These are phyloP conservation scores for Abrostola tripartita DNA, from an alignment of 2,888 invertebrate species.

Conservation along the genomic window DNA sequence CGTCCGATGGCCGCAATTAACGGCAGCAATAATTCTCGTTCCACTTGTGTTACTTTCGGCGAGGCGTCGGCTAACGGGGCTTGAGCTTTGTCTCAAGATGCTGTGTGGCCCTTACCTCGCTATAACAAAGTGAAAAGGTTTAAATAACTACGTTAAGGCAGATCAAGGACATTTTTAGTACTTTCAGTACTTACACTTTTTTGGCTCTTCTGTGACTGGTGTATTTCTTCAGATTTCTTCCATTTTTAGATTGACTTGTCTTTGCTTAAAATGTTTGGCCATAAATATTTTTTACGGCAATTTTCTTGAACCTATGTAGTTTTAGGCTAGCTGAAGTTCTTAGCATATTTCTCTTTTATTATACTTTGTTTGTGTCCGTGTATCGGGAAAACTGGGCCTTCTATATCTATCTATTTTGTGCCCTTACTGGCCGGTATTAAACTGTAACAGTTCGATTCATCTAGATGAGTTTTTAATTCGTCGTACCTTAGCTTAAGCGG, in stretches of 20 bases:
- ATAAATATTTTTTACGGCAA: no score
- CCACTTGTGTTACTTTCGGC: conserved; percentile 82
- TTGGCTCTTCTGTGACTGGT: no score
- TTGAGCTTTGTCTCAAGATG: conserved; percentile 76
- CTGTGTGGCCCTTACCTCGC: conserved; percentile 47
- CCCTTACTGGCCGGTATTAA: conserved; percentile 29
- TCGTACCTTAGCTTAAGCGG: conserved; percentile 29
- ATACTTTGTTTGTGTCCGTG: neutral
- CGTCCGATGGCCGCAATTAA: conserved; percentile 76
- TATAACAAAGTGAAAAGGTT: conserved; percentile 21
- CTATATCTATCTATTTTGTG: conserved; percentile 51
- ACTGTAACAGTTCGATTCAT: conserved; percentile 56
- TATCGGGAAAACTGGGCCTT: conserved; percentile 59
- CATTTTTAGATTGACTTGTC: no score
- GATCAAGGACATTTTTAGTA: no score
- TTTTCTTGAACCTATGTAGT: no score
- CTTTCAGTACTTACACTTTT: no score
- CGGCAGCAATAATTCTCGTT: conserved; percentile 75
- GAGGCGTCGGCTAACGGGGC: conserved; percentile 75
- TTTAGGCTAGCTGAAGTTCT: no score
- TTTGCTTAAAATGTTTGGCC: no score
- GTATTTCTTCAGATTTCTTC: no score
- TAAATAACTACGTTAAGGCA: neutral
- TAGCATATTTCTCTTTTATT: neutral
- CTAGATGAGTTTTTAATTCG: conserved; percentile 58